Conservation (phyloP, 2,113 vertebrate species). For the Zapornia atra region DNA sequence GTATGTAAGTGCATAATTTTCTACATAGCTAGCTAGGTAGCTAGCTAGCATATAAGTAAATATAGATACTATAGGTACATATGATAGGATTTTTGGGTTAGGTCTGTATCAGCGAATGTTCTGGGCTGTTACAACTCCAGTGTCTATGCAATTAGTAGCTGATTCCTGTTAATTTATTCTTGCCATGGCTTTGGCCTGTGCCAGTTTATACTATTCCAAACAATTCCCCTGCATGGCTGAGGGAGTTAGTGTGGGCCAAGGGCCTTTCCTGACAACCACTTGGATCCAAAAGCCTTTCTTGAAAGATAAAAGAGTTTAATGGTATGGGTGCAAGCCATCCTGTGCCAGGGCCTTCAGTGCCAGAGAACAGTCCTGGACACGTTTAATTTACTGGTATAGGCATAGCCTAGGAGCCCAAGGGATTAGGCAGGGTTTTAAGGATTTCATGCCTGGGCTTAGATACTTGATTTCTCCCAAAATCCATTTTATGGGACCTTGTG, state of each 20-base stretch:
- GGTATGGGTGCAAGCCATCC: conserved; percentile 23
- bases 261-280: not conserved
- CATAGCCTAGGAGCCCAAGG: conserved; percentile 53
- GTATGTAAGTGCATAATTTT: not conserved
- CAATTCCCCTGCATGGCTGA: conserved; percentile 19
- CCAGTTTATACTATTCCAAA: not conserved
- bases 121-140: not conserved
- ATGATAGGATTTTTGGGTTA: not conserved
- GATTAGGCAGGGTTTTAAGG: conserved; percentile 53
- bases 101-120: not conserved
- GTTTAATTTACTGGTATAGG: conserved; percentile 57
- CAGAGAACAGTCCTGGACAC: conserved; percentile 64
- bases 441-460: conserved; percentile 58
- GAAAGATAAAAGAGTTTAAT: conserved; percentile 44
- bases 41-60: not conserved
- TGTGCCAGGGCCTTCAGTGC: conserved; percentile 32
- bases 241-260: conserved; percentile 21
- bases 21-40: not conserved
- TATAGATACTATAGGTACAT: not conserved
- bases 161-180: conserved; percentile 22
- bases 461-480: conserved; percentile 35
- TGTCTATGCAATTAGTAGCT: not conserved
- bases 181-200: not conserved
- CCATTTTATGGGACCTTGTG: not conserved
- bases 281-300: conserved; percentile 28